Evolutionary conservation across 2,797 vertebrate genomes (phyloP).

Genomic region (Clarias laeviceps): DNA sequence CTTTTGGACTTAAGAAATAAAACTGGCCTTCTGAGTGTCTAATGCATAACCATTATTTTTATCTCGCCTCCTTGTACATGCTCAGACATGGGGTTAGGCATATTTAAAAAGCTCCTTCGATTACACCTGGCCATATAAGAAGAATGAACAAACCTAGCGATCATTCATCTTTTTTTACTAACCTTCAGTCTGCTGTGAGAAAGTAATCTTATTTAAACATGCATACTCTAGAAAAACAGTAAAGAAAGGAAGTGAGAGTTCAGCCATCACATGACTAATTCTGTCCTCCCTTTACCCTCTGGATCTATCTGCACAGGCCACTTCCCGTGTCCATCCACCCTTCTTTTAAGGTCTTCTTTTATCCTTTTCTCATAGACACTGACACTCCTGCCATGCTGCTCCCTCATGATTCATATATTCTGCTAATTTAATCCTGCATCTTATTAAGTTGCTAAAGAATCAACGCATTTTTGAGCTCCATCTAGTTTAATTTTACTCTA

Average conservation of each 20-base stretch:
- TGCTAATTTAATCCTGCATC: constrained; percentile 68
- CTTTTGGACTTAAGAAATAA: not conserved
- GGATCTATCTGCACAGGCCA: not conserved
- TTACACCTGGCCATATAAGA: not conserved
- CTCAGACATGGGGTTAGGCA: constrained; percentile 8
- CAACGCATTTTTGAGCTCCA: constrained; percentile 6
- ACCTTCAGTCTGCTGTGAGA: not conserved
- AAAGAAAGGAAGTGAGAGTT: constrained; percentile 17
- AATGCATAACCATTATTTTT: not conserved
- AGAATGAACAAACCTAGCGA: not conserved
- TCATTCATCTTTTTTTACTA: not conserved
- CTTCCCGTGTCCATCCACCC: not conserved
- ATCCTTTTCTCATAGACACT: constrained; percentile 21
- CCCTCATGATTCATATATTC: constrained; percentile 72
- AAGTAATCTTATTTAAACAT: not conserved
- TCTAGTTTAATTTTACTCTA: not conserved
- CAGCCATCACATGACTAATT: constrained; percentile 11
- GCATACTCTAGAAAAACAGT: not conserved
- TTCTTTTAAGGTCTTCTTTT: constrained; percentile 23
- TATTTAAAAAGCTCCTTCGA: constrained; percentile 4
- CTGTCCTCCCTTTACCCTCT: constrained; percentile 19
- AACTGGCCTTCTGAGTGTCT: not conserved
- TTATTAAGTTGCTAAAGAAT: constrained; percentile 64
- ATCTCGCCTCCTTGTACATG: constrained; percentile 15
- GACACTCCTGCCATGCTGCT: constrained; percentile 47